These are phyloP conservation scores for Natator depressus DNA, from an alignment of 2,113 vertebrate species.

Conservation along the genomic window DNA sequence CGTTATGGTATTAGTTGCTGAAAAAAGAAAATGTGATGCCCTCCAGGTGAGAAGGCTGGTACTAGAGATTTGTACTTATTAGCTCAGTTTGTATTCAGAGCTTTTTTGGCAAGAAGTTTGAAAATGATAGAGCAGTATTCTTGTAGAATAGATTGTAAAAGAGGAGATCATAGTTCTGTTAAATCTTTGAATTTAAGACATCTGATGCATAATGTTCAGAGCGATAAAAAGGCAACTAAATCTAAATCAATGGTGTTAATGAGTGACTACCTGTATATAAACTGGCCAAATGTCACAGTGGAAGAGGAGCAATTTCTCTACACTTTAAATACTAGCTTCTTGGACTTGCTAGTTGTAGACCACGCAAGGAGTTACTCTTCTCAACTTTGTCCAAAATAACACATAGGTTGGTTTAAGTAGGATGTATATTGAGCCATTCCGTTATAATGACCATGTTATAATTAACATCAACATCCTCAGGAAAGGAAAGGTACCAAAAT, in stretches of 20 bases:
- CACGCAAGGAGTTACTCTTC: not conserved
- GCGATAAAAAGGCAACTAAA: not conserved
- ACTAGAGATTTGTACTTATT: not conserved
- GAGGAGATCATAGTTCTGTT: not conserved
- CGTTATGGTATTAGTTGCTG: not conserved
- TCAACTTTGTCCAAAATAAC: not conserved
- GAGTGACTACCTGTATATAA: not conserved
- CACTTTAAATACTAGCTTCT: not conserved
- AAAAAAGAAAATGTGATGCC: not conserved
- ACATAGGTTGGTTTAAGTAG: not conserved
- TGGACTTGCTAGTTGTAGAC: not conserved
- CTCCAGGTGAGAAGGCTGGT: not conserved
- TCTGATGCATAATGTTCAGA: not conserved
- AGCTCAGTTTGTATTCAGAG: not conserved
- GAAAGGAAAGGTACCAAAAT: not conserved
- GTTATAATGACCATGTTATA: not conserved
- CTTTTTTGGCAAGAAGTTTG: not conserved
- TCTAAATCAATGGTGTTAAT: not conserved
- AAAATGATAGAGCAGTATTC: not conserved
- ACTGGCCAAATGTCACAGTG: not conserved
- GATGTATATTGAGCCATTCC: not conserved
- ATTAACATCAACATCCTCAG: not conserved
- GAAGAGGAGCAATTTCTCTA: not conserved
- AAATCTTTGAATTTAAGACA: not conserved
- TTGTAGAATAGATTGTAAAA: not conserved